Percentiles rank a stretch among this genome's conserved stretches.
Conservation (phyloP, 2,888 invertebrate genomes). For the Drosophila anceps region DNA sequence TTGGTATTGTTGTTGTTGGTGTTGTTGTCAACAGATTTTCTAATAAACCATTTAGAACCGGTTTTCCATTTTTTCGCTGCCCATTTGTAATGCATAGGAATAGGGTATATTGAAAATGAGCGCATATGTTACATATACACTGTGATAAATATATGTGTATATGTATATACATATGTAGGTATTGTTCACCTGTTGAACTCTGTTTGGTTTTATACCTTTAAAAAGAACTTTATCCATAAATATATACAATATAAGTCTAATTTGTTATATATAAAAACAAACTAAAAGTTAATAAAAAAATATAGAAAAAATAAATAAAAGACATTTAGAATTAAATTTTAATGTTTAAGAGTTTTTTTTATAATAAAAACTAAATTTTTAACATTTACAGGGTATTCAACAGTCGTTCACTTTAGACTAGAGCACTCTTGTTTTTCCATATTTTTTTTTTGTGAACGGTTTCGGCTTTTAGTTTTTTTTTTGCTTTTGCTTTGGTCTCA, state of each 20-base stretch:
- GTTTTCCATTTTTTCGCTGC: conserved; percentile 56
- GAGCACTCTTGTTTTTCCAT: conserved; percentile 27
- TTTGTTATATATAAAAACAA: not conserved
- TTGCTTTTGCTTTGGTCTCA: conserved; percentile 53
- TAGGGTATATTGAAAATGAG: not conserved
- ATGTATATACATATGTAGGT: not conserved
- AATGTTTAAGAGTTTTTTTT: no score
- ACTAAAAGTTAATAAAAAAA: not conserved
- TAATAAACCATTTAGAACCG: conserved; percentile 78
- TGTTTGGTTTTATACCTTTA: not conserved
- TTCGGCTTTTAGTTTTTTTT: conserved; percentile 57
- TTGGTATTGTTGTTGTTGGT: conserved; percentile 41
- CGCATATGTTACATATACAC: not conserved
- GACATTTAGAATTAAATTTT: no score
- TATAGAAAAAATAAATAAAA: not conserved
- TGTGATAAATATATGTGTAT: not conserved
- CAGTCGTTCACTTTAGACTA: not conserved
- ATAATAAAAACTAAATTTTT: no score
- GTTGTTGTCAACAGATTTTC: conserved; percentile 71
- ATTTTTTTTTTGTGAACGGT: conserved; percentile 64
- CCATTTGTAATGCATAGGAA: not conserved
- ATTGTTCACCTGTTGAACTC: not conserved
- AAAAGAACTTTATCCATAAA: not conserved
- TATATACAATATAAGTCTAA: not conserved
- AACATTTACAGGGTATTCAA: not conserved